Evolutionary conservation across 2,113 vertebrate genomes (phyloP).

Genomic region (Apaloderma vittatum): DNA sequence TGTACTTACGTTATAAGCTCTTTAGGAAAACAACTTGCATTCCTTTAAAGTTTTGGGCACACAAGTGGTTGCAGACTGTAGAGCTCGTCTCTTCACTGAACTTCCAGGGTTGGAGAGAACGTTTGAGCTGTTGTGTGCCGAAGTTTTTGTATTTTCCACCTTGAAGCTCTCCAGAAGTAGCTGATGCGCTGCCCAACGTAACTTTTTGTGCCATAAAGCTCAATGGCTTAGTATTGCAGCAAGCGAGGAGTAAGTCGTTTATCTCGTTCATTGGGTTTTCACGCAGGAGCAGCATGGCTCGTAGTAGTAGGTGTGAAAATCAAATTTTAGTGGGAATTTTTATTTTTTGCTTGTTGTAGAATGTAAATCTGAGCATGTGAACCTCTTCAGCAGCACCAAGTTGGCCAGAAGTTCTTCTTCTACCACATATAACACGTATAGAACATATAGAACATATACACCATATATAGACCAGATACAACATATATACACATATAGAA

Average conservation of each 20-base stretch:
- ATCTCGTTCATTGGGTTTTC: slow-evolving; percentile 15
- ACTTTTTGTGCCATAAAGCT: slow-evolving; percentile 26
- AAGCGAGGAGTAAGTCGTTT: background rate
- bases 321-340: background rate
- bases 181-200: rapidly evolving
- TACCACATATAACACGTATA: too few species aligned
- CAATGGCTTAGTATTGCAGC: slow-evolving; percentile 2
- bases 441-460: too few species aligned
- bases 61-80: background rate
- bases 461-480: too few species aligned
- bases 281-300: background rate
- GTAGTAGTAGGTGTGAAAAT: background rate
- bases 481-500: too few species aligned
- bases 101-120: background rate
- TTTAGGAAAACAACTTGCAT: background rate
- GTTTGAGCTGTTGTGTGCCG: background rate
- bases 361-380: background rate
- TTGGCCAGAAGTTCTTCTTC: background rate
- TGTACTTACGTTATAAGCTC: background rate
- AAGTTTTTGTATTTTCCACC: background rate
- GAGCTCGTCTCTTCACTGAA: background rate
- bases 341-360: background rate
- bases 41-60: background rate
- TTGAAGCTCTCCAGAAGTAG: background rate
- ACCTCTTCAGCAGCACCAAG: background rate